Conservation (phyloP, 1,140 invertebrate species). For the Anadara kagoshimensis region DNA sequence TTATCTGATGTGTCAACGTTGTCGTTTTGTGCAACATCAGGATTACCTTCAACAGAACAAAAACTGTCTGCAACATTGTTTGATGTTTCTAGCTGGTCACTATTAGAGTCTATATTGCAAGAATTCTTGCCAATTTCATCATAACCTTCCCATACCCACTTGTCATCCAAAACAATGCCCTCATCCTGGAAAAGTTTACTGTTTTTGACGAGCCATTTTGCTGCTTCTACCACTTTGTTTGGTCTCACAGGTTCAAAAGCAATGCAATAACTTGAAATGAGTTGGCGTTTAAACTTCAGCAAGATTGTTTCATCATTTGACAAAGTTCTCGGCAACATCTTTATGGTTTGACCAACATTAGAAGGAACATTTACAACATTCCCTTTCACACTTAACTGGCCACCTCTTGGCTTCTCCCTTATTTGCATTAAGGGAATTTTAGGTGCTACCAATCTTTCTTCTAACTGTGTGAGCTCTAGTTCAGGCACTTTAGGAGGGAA, state of each 20-base stretch:
- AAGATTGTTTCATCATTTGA: slow-evolving; percentile 17
- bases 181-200: slow-evolving; percentile 6
- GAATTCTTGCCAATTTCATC: background rate
- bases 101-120: background rate
- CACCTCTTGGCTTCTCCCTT: slow-evolving; percentile 22
- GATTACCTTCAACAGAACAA: slow-evolving; percentile 1
- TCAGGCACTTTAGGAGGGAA: slow-evolving; percentile 22
- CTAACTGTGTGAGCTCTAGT: slow-evolving; percentile 29
- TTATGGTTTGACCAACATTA: slow-evolving; percentile 25
- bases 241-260: slow-evolving; percentile 40
- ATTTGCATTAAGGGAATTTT: slow-evolving; percentile 42
- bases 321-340: slow-evolving; percentile 13
- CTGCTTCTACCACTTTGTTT: slow-evolving; percentile 18
- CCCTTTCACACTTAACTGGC: slow-evolving; percentile 28
- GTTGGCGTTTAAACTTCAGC: slow-evolving; percentile 22
- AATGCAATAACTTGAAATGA: slow-evolving; percentile 22
- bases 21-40: too few relatives aligned
- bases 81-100: background rate
- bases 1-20: background rate
- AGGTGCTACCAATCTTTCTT: slow-evolving; percentile 37
- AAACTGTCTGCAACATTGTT: background rate
- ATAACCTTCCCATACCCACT: slow-evolving; percentile 4
- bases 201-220: slow-evolving; percentile 21
- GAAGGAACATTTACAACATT: slow-evolving; percentile 46
- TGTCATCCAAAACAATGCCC: slow-evolving; percentile 1